Base-by-base conservation (phyloP, 2,797 vertebrate species). In the Silurus lanzhouensis region DNA sequence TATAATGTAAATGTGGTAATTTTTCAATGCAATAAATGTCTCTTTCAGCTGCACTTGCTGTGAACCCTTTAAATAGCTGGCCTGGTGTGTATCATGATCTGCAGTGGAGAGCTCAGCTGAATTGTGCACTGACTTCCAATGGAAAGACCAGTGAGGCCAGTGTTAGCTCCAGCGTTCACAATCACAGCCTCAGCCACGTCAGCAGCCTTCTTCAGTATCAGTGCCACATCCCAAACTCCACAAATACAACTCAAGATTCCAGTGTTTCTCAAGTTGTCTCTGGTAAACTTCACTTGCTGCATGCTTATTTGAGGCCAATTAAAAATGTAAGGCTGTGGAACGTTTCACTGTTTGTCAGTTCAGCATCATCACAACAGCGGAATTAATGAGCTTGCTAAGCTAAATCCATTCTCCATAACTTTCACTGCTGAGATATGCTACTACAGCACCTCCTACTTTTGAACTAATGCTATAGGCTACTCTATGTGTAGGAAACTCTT, bases 101-200 rank as follows among this genome's bases (percentile, higher is more conserved):
- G 66, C 93, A 94, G 0, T 95, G 94, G 95, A 90, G 89, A 76
- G 90, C 91, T 88, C 87, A 90, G 87, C 88, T 95, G 75, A 95
- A 94, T 91, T 95, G 94, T 93, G 91, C 93, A 83, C 92, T 92
- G 88, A 88, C 85, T 44, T 63, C 87, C 82, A 79, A 72, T 74
- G 88, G 57, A 78, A 85, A 57, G 0, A 38, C 20, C n/a, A 19
- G 5, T 0, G 44, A 46, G n/a, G 72, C 78, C 25, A 5, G 79
- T 5, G 6, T 12, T n/a, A 20, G 13, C 76, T 5, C 55, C 77
- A 60, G 22, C 13, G 6, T 55, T 67, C 61, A 48, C 52, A 82
- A 82, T 58, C 64, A 82, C 25, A 82, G 64, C 66, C 19, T 82
- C 48, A 70, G 64, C 68, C 66, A 82, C 66, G 25, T 70, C 80